Base-by-base conservation (phyloP, 2,797 vertebrate genomes). In the Eutrigla gurnardus region DNA sequence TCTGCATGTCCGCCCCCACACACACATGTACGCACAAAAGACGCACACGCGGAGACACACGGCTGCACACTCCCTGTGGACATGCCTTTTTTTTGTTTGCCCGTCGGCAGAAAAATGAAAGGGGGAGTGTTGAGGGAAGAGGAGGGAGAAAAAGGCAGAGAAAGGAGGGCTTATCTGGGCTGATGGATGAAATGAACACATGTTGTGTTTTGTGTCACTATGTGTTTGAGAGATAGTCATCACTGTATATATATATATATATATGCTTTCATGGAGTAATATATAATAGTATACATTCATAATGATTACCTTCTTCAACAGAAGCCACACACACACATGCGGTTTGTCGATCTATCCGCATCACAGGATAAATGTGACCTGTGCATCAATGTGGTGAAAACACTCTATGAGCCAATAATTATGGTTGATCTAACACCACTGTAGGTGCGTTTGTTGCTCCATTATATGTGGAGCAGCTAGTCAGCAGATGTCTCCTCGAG, bases 181-280 rank as follows among this genome's bases (percentile, higher is more conserved):
- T 85, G 86, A 89, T 88, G 80, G 86, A 86, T 88, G 85, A 91
- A 85, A 78, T 79, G 67, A 88, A 88, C 84, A 84, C 86, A 82
- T 81, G 86, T 82, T 86, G 77, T 86, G 50, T 79, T 79, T 43
- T 66, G 65, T 72, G 67, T 70, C 25, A 25, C 62, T 75, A 5
- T 76, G 74, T 78, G 81, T 87, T 81, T 89, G 71, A 84, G 78
- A 83, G 82, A 86, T 79, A 70, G 78, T 75, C 69, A 75, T 82
- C 75, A 71, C 77, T 83, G 84, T 85, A 25, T 25, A 25, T 25
- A 25, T 25, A n/a, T n/a, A n/a, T n/a, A n/a, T 61, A 10, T 59
- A 25, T 12, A 0, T 35, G 54, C 64, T 73, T 55, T 76, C 35
- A 39, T 58, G 25, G 63, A 83, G 58, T 13, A 18, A 2, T 55